These are phyloP conservation scores for Lynx canadensis DNA, from an alignment of 2,113 vertebrate species.

Conservation along the genomic window DNA sequence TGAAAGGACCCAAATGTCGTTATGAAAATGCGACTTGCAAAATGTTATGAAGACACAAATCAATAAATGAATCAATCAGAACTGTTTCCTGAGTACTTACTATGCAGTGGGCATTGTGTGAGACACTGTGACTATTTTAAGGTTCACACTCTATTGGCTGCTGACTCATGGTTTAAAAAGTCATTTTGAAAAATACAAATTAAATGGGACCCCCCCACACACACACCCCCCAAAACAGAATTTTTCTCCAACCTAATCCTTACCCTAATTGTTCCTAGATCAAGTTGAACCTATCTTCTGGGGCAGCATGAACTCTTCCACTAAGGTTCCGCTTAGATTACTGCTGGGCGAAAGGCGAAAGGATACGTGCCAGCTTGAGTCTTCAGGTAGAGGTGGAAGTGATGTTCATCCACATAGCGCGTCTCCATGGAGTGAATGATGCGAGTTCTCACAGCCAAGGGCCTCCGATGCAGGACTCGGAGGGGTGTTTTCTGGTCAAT, in stretches of 20 bases:
- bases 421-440: slow-evolving; percentile 93
- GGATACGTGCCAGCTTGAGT: slow-evolving; percentile 99
- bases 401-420: slow-evolving; percentile 90
- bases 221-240: background rate
- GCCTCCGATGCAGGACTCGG: slow-evolving; percentile 94
- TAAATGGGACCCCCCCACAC: background rate
- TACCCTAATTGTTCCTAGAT: background rate
- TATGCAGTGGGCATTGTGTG: background rate
- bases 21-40: background rate
- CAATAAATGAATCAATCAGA: slow-evolving; percentile 1
- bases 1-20: background rate
- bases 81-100: background rate
- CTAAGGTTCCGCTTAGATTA: background rate
- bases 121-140: background rate
- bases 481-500: slow-evolving; percentile 97
- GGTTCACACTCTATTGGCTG: background rate
- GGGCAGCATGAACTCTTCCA: background rate
- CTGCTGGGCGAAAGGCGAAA: slow-evolving; percentile 55
- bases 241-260: background rate
- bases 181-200: slow-evolving; percentile 37
- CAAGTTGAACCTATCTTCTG: background rate
- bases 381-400: slow-evolving; percentile 93
- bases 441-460: slow-evolving; percentile 91
- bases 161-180: slow-evolving; percentile 38
- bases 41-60: background rate